These are phyloP conservation scores for Cottus gobio DNA, from an alignment of 2,113 vertebrate species.

Conservation along the genomic window DNA sequence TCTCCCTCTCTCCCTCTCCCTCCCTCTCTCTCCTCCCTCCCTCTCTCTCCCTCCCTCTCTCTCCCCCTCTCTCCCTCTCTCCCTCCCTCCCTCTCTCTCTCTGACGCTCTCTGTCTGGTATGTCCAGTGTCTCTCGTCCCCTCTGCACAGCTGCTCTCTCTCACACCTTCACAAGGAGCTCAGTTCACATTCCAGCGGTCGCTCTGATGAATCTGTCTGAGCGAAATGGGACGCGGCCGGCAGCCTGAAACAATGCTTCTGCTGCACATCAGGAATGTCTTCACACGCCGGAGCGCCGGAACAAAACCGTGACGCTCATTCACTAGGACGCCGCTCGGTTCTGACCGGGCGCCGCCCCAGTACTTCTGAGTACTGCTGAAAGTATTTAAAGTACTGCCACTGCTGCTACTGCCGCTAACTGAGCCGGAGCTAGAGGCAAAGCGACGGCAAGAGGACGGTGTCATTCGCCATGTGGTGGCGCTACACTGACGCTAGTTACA, in stretches of 20 bases:
- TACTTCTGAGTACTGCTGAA: neutral
- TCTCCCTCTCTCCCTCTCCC: no score
- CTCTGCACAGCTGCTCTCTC: slow-evolving; percentile 59
- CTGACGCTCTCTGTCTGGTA: slow-evolving; percentile 52
- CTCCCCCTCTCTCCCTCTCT: no score
- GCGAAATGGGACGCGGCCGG: slow-evolving; percentile 47
- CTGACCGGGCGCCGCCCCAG: neutral
- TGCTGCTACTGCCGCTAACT: neutral
- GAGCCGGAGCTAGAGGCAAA: no score
- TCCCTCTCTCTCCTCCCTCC: no score
- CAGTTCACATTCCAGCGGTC: slow-evolving; percentile 63
- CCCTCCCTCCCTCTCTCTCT: slow-evolving; percentile 10
- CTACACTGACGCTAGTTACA: no score
- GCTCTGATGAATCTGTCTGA: slow-evolving; percentile 58
- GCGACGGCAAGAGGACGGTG: no score
- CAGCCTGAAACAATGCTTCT: slow-evolving; percentile 42
- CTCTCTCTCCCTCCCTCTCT: no score
- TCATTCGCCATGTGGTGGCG: no score
- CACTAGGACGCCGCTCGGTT: neutral
- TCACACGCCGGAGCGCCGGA: slow-evolving; percentile 1
- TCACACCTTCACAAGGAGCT: slow-evolving; percentile 68
- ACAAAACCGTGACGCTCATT: slow-evolving; percentile 43
- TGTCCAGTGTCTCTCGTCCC: slow-evolving; percentile 55
- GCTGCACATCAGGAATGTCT: slow-evolving; percentile 67
- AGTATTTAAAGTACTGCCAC: neutral